Percentiles rank a stretch among this genome's conserved stretches.
These are phyloP conservation scores for Metridium senile DNA, from an alignment of 92 coral and sea anemone genomes.

Conservation along the genomic window DNA sequence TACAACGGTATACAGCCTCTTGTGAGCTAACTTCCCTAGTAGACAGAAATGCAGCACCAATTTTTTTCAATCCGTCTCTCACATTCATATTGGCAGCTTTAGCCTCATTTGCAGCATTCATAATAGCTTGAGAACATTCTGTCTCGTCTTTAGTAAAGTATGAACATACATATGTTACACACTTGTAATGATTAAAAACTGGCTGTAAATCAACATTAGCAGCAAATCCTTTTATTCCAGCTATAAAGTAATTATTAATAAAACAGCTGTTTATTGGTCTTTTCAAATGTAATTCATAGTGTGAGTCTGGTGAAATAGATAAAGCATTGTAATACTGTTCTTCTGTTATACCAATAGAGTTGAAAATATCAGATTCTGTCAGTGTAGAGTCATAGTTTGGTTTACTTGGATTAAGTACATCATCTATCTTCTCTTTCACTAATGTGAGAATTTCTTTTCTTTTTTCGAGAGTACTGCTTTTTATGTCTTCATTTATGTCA, in stretches of 20 bases:
- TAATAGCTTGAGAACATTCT: conserved; percentile 25
- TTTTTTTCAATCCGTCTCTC: conserved; percentile 26
- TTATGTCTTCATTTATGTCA: too few species aligned
- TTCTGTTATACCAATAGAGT: background rate
- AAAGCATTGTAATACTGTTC: conserved; percentile 9
- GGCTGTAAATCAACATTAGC: background rate
- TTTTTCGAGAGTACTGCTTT: too few species aligned
- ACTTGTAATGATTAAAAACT: background rate
- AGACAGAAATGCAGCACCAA: conserved; percentile 41
- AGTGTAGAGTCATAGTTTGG: background rate
- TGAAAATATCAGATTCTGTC: background rate
- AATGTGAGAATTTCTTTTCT: too few species aligned
- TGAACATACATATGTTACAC: background rate
- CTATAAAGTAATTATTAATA: background rate
- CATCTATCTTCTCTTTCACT: too few species aligned
- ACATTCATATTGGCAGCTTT: background rate
- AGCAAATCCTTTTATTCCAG: background rate
- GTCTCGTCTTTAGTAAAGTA: conserved; percentile 16
- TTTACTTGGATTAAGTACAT: too few species aligned
- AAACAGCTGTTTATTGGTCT: conserved; percentile 54
- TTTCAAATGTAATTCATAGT: conserved; percentile 62
- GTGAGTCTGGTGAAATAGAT: conserved; percentile 66
- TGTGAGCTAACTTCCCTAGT: conserved; percentile 33
- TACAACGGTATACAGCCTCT: conserved; percentile 33
- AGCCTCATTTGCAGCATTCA: background rate